Evolutionary conservation across 2,797 vertebrate genomes (phyloP), one percentile per base, ranked within the genome.

Genomic region (Vipera latastei): DNA sequence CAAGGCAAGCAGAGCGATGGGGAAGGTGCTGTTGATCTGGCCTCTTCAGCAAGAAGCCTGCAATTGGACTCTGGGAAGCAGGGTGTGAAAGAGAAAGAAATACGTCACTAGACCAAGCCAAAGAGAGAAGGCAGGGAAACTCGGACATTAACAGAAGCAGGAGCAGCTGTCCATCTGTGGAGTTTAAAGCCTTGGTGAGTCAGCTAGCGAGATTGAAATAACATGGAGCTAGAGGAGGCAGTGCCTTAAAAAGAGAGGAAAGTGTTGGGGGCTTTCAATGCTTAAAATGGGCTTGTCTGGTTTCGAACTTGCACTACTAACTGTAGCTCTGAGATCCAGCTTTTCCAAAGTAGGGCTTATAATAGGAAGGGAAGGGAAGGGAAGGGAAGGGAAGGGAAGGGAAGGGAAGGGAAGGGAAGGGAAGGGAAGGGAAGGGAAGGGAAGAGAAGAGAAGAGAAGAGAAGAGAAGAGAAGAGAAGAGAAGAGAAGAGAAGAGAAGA

Each of bases 201-300:
- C 92, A 90, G 1, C 4, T 0, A 4, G 73, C 20, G 0, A n/a
- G 20, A n/a, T 3, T 65, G 57, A 60, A 89, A 26, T 0, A 53
- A 38, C 0, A 28, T 26, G 51, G 7, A 89, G 78, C 61, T 1
- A 89, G 91, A 95, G 96, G 88, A 94, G 94, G 96, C 96, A 96
- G 96, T 11, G 12, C 94, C 91, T 92, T 22, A 3, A 38, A 18
- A 61, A 1, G 22, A 0, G 1, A 51, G 0, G 89, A 61, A 28
- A 44, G 11, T 4, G 73, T 38, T 53, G 28, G 22, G 26, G 55
- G 44, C 56, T n/a, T 55, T 28, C 22, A 32, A 4, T 22, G 51
- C 2, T 1, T 0, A 20, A 11, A 1, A 38, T 8, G 13, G 59
- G n/a, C 9, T 22, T 20, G 20, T 9, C 16, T 55, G 26, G 25